Evolutionary conservation across 2,888 invertebrate species (phyloP).

Genomic region (Rhogogaster chlorosoma): DNA sequence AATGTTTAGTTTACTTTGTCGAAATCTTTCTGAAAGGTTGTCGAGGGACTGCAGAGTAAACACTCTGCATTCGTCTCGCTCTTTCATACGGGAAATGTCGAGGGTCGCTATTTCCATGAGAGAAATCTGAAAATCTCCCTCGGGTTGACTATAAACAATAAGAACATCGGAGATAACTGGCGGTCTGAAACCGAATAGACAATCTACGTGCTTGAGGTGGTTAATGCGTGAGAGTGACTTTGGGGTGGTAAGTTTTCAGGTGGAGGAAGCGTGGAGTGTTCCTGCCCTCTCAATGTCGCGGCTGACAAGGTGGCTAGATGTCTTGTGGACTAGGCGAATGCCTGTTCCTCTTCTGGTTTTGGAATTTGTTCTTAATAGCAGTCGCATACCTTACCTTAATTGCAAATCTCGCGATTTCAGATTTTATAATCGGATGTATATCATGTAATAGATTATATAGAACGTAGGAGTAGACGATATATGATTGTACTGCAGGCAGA

Average conservation of each 20-base stretch:
- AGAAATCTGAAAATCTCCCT: not conserved
- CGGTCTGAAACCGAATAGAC: slow-evolving; percentile 12
- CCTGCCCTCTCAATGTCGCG: not conserved
- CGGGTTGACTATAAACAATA: not conserved
- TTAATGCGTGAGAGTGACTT: slow-evolving; percentile 18
- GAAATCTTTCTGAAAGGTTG: not conserved
- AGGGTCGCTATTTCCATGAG: not conserved
- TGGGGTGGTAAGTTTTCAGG: slow-evolving; percentile 31
- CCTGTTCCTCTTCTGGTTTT: not conserved
- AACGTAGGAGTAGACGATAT: not conserved
- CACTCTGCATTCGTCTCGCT: not conserved
- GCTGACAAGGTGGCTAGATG: not conserved
- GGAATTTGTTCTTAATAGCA: not conserved
- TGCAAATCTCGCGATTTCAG: not conserved
- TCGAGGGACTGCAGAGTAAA: not conserved
- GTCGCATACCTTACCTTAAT: not conserved
- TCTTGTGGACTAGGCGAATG: not conserved
- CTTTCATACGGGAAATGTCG: not conserved
- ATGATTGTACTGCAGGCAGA: not conserved
- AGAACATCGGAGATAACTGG: not conserved
- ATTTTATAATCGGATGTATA: slow-evolving; percentile 1
- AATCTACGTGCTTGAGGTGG: not conserved
- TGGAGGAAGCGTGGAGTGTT: not conserved
- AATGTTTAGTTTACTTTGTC: not conserved
- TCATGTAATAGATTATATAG: not conserved